Evolutionary conservation across 92 coral and sea anemone genomes (phyloP).

Genomic region (Umimayanthus kanabou): DNA sequence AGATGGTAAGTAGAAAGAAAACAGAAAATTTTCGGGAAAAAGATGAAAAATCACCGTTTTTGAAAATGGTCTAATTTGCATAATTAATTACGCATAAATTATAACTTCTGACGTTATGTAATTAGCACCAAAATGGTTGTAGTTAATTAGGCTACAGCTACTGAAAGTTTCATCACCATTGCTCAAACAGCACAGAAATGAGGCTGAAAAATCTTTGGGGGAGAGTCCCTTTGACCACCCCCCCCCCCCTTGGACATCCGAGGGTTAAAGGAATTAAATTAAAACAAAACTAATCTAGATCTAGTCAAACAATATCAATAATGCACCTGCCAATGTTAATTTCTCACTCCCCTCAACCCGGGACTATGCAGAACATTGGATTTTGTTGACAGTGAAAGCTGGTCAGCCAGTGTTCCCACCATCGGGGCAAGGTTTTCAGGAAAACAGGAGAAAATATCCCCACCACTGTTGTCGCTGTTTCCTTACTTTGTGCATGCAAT

Average conservation of each 20-base stretch:
- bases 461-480: no score
- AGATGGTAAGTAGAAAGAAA: background rate
- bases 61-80: conserved; percentile 13
- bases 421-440: no score
- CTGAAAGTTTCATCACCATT: conserved; percentile 8
- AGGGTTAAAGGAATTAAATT: background rate
- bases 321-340: no score
- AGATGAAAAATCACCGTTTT: background rate
- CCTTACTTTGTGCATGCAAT: no score
- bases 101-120: background rate
- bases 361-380: no score
- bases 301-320: no score
- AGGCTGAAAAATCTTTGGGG: background rate
- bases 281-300: no score
- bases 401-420: no score
- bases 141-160: background rate
- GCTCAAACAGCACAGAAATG: conserved; percentile 10
- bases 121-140: background rate
- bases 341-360: no score
- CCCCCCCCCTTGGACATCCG: conserved; percentile 7
- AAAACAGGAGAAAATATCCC: no score
- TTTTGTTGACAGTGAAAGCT: no score
- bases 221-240: background rate
- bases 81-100: background rate
- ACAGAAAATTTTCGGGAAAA: background rate